Percentiles rank a stretch among this genome's conserved stretches.
These are phyloP conservation scores for Malurus cyaneus DNA, from an alignment of 2,113 vertebrate species.

Conservation along the genomic window DNA sequence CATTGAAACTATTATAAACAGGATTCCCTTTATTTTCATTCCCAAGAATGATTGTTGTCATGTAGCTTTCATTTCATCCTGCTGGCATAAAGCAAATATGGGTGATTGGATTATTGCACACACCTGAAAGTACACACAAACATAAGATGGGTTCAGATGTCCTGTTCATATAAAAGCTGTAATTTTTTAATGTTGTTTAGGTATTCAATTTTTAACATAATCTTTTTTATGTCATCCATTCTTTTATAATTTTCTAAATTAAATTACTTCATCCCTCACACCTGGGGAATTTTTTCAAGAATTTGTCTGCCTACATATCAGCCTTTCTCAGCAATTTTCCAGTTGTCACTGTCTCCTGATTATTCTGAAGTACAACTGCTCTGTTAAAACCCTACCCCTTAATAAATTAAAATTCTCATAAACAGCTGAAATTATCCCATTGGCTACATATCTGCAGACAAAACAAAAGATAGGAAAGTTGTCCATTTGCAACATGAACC, in stretches of 20 bases:
- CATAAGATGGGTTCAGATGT: not conserved
- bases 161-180: not conserved
- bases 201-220: not conserved
- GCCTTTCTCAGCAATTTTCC: not conserved
- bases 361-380: not conserved
- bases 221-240: not conserved
- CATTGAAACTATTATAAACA: not conserved
- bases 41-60: not conserved
- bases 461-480: not conserved
- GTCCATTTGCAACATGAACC: not conserved
- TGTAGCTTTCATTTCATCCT: not conserved
- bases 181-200: not conserved
- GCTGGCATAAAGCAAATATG: not conserved
- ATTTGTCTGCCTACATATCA: accelerated
- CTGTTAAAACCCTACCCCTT: not conserved
- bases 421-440: not conserved
- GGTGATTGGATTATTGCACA: not conserved
- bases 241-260: not conserved
- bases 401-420: not conserved
- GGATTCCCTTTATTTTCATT: not conserved
- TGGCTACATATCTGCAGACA: not conserved
- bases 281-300: not conserved
- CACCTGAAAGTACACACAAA: not conserved
- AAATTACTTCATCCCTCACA: not conserved
- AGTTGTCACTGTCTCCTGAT: not conserved